These are phyloP conservation scores for Synergus laeviventris DNA, from an alignment of 2,888 invertebrate species.

Conservation along the genomic window DNA sequence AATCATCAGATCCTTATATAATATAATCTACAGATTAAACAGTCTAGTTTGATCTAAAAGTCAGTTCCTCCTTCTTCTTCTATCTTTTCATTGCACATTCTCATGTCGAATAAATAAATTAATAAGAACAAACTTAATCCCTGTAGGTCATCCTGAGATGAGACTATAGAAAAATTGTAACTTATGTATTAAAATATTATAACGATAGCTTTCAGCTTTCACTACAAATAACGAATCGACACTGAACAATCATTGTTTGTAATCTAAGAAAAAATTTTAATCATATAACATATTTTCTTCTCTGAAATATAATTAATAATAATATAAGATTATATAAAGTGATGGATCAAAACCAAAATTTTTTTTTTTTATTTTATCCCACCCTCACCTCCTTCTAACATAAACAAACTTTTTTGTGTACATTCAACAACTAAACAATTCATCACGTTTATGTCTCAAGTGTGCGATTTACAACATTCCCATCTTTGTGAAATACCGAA, in stretches of 20 bases:
- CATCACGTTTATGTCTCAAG: constrained; percentile 18
- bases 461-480: constrained; percentile 21
- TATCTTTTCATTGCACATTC: constrained; percentile 10
- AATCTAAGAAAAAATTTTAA: background rate
- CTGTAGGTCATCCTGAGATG: background rate
- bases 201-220: background rate
- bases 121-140: constrained; percentile 14
- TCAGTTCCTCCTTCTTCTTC: constrained; percentile 16
- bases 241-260: background rate
- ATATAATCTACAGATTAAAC: constrained; percentile 38
- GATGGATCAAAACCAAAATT: background rate
- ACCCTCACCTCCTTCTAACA: no score
- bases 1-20: constrained; percentile 23
- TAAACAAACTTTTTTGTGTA: background rate
- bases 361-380: background rate
- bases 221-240: background rate
- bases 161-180: background rate
- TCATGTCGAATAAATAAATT: constrained; percentile 26
- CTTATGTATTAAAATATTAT: background rate
- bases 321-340: background rate
- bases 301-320: background rate
- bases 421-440: constrained; percentile 22
- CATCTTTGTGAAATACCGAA: constrained; percentile 10
- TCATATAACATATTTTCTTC: background rate
- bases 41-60: constrained; percentile 37